Base-by-base conservation (phyloP, 64 coral and sea anemone species). In the Astreopora myriophthalma region DNA sequence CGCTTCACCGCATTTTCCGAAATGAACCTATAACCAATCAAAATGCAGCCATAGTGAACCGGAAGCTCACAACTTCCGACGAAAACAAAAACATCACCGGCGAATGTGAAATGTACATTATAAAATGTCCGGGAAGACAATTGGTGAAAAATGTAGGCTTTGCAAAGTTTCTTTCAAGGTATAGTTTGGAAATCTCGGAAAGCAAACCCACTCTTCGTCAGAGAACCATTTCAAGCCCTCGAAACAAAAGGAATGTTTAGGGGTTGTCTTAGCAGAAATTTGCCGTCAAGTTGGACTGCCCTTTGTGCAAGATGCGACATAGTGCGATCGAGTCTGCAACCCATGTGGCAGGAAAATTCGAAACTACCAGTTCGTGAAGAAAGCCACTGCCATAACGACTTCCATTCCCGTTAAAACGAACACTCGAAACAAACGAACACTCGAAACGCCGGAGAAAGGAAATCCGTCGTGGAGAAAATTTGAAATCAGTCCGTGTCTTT, bases 261-360 rank as follows among this genome's bases (percentile, higher is more conserved):
- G 62, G 3, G 64, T 71, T 73, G 31, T 87, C 10, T 73, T 9
- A 42, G 65, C 16, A n/a, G 31, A 88, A 17, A 60, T 88, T 57
- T 88, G 86, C 33, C 30, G 34, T 33, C 16, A 60, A 34, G 86
- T 88, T 1, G 86, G 70, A 35, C 57, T 75, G 14, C 13, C 23
- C 0, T n/a, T 88, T 6, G 30, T 35, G 31, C 23, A 73, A 30
- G 48, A 88, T 75, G 3, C 0, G 46, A 16, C 10, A 75, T 58
- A 23, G 37, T 88, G 48, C 1, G 86, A 88, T 60, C 24, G 71
- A 22, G 86, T 88, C 9, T 88, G 70, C 25, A 51, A 75, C 25
- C 86, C 86, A 3, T 87, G 85, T 71, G 66, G 85, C 8, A 28
- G 29, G 13, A 73, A 55, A 51, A 46, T 87, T 46, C 25, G 66